These are phyloP conservation scores for Kradibia gibbosae DNA, from an alignment of 1,140 invertebrate genomes.

Conservation along the genomic window DNA sequence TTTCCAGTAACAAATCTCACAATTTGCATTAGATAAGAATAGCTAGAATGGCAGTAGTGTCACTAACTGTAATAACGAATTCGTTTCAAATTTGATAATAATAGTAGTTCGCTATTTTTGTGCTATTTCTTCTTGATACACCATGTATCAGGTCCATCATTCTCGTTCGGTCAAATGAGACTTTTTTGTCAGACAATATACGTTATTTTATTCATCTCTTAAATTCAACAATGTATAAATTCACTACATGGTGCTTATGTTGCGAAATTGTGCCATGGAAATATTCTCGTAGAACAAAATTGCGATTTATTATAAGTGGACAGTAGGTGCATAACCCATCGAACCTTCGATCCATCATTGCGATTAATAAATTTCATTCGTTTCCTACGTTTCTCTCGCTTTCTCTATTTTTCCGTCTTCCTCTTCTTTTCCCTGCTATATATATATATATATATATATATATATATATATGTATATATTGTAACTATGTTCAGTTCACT, in stretches of 20 bases:
- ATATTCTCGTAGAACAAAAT: conserved; percentile 58
- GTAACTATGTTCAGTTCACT: conserved; percentile 61
- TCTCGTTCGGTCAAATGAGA: too few relatives aligned
- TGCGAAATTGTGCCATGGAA: conserved; percentile 19
- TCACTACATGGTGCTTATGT: not conserved
- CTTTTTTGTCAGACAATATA: not conserved
- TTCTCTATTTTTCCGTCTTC: not conserved
- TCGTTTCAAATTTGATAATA: too few relatives aligned
- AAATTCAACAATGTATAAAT: not conserved
- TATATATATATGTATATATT: too few relatives aligned
- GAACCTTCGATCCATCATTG: conserved; percentile 68
- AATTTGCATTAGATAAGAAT: not conserved
- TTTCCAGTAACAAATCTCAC: not conserved
- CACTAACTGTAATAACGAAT: not conserved
- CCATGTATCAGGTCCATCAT: not conserved
- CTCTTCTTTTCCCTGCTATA: too few relatives aligned
- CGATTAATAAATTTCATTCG: conserved; percentile 69
- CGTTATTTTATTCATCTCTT: not conserved
- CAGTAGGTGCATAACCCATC: conserved; percentile 50
- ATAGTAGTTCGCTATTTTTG: too few relatives aligned
- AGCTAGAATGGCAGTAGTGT: too few relatives aligned
- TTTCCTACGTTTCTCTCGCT: conserved; percentile 23
- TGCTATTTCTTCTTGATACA: too few relatives aligned
- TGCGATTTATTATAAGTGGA: conserved; percentile 72
- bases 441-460: too few relatives aligned